A percentile compares a stretch with the other conserved stretches of the same genome.
Evolutionary conservation across 2,888 invertebrate genomes (phyloP).

Genomic region (Idaea straminata): DNA sequence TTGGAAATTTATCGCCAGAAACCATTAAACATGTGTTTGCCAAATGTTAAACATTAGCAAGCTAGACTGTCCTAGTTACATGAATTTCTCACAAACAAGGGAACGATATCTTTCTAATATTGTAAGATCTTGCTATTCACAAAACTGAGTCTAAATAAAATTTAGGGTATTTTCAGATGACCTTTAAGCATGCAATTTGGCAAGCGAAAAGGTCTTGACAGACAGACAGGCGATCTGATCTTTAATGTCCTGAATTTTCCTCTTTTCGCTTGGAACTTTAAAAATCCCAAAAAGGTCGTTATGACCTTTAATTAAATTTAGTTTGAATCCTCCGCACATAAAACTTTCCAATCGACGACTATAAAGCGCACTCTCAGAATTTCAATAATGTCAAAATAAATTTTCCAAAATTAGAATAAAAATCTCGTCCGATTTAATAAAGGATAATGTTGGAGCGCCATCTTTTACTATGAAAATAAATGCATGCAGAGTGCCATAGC

Average conservation of each 20-base stretch:
- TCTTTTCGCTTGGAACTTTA: not conserved
- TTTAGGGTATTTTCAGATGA: too few species aligned
- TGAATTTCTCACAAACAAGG: slow-evolving; percentile 22
- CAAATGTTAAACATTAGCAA: slow-evolving; percentile 30
- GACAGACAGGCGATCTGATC: not conserved
- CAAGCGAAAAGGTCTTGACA: not conserved
- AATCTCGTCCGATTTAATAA: slow-evolving; percentile 37
- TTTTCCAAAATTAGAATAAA: slow-evolving; percentile 46
- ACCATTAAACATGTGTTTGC: slow-evolving; percentile 31
- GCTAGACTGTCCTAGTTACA: slow-evolving; percentile 25
- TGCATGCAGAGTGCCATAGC: slow-evolving; percentile 41
- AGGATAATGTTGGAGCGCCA: slow-evolving; percentile 37
- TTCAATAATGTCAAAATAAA: slow-evolving; percentile 46
- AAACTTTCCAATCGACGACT: slow-evolving; percentile 46
- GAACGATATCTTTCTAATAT: slow-evolving; percentile 15
- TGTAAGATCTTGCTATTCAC: not conserved
- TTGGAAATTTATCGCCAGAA: not conserved
- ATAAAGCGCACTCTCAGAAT: slow-evolving; percentile 54
- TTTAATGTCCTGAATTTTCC: not conserved
- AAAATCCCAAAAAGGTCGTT: not conserved
- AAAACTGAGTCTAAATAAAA: too few species aligned
- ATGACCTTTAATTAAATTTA: slow-evolving; percentile 37
- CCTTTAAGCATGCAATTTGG: too few species aligned
- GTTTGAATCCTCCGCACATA: slow-evolving; percentile 43
- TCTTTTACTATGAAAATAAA: slow-evolving; percentile 42